These are phyloP conservation scores for Napeogenes sylphis DNA, from an alignment of 2,888 invertebrate genomes.

Conservation along the genomic window DNA sequence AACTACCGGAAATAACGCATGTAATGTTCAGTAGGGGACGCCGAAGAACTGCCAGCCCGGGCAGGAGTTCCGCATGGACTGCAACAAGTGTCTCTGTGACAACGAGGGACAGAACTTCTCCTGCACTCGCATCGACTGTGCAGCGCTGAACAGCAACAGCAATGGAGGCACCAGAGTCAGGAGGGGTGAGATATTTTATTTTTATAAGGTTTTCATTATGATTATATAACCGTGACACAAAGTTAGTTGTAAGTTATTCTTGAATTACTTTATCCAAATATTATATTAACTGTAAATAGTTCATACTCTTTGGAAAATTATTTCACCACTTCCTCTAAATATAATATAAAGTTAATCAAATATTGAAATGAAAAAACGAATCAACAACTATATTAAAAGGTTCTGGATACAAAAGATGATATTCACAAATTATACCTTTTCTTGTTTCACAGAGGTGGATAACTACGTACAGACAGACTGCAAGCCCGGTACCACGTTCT, in stretches of 20 bases:
- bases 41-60: conserved; percentile 64
- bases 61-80: conserved; percentile 67
- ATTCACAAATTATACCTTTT: too few relatives aligned
- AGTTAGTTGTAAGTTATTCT: too few relatives aligned
- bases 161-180: conserved; percentile 46
- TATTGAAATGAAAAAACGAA: too few relatives aligned
- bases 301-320: too few relatives aligned
- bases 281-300: too few relatives aligned
- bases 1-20: conserved; percentile 37
- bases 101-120: conserved; percentile 61
- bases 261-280: too few relatives aligned
- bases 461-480: conserved; percentile 48
- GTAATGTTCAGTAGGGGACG: conserved; percentile 49
- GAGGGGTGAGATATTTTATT: conserved; percentile 45
- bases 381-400: too few relatives aligned
- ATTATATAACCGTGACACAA: too few relatives aligned
- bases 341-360: too few relatives aligned
- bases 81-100: conserved; percentile 72
- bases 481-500: conserved; percentile 55
- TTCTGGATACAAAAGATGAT: too few relatives aligned
- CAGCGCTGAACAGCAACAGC: conserved; percentile 48
- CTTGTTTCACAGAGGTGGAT: conserved; percentile 41
- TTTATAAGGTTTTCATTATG: too few relatives aligned
- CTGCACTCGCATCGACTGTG: conserved; percentile 71
- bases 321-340: too few relatives aligned